A percentile compares a stretch with the other conserved stretches of the same genome.
phyloP scores from a whole-genome alignment of 2,888 invertebrate species.

The Elaeidobius kamerunicus region DNA sequence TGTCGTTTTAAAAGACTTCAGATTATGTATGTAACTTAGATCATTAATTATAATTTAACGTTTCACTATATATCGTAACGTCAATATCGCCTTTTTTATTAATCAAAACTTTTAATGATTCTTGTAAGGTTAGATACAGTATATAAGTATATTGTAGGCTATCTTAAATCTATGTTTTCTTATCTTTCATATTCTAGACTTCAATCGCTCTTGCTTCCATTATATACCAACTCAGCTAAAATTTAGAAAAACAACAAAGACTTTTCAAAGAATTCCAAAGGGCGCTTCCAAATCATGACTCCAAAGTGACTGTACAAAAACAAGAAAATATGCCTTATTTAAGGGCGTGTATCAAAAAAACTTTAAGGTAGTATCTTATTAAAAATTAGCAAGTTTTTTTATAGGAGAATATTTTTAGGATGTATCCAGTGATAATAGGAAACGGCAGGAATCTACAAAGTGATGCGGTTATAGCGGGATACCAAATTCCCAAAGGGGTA shows the following conservation, averaged over 20 bases:
- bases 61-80: too few relatives aligned
- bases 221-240: slow-evolving; percentile 70
- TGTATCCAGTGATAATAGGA: slow-evolving; percentile 79
- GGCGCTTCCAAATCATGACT: slow-evolving; percentile 55
- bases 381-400: not conserved
- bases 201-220: slow-evolving; percentile 73
- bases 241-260: slow-evolving; percentile 63
- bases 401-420: slow-evolving; percentile 50
- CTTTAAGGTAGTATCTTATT: slow-evolving; percentile 57
- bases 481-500: slow-evolving; percentile 79
- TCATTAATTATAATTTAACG: too few relatives aligned
- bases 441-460: slow-evolving; percentile 74
- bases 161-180: too few relatives aligned
- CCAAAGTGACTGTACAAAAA: slow-evolving; percentile 57
- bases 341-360: slow-evolving; percentile 75
- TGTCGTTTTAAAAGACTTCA: too few relatives aligned
- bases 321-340: slow-evolving; percentile 68
- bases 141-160: too few relatives aligned
- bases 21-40: too few relatives aligned
- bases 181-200: slow-evolving; percentile 59
- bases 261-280: slow-evolving; percentile 61
- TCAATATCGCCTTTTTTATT: too few relatives aligned
- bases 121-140: too few relatives aligned
- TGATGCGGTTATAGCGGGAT: slow-evolving; percentile 73
- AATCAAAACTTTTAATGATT: too few relatives aligned